These are phyloP conservation scores for Eupsittula cactorum DNA, from an alignment of 2,113 vertebrate genomes.

Conservation along the genomic window DNA sequence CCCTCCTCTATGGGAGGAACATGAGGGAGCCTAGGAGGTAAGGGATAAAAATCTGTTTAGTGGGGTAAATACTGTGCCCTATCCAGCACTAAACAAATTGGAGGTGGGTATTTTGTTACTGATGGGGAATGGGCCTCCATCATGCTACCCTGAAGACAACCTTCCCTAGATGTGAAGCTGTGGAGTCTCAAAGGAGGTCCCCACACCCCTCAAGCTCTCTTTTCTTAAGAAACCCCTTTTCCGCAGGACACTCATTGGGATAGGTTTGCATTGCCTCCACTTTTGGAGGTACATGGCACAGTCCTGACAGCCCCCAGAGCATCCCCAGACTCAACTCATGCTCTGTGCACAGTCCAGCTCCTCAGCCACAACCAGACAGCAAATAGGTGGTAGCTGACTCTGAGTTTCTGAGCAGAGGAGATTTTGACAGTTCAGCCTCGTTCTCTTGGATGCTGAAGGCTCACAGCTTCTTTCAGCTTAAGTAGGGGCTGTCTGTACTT, in stretches of 20 bases:
- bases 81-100: background rate
- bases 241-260: rapidly evolving
- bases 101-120: background rate
- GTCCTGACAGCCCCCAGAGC: background rate
- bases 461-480: conserved; percentile 40
- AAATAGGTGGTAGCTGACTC: background rate
- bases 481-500: conserved; percentile 36
- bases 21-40: background rate
- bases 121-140: background rate
- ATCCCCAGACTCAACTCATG: rapidly evolving
- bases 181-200: background rate
- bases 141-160: background rate
- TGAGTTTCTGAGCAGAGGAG: background rate
- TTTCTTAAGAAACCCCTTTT: background rate
- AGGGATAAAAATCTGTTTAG: background rate
- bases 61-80: background rate
- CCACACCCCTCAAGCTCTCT: background rate
- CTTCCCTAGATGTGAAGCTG: background rate
- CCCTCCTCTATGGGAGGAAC: background rate
- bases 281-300: background rate
- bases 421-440: background rate
- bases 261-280: background rate
- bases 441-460: background rate
- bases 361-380: background rate
- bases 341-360: rapidly evolving